Conservation (phyloP, 2,888 invertebrate genomes). For the Drosophila demipolita region DNA sequence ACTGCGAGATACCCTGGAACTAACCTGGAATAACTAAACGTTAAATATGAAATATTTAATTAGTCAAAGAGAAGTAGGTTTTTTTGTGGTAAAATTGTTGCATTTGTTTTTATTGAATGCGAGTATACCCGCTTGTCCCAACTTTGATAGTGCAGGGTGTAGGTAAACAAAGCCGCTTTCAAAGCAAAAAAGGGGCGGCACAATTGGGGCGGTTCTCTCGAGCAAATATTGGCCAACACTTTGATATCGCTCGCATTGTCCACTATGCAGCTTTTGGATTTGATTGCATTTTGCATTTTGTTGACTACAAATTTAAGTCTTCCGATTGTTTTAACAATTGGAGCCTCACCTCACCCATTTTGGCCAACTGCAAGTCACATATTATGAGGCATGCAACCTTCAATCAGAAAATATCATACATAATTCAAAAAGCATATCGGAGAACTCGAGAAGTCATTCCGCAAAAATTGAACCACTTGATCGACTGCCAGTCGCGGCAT, state of each 20-base stretch:
- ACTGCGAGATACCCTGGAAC: constrained; percentile 5
- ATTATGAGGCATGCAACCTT: constrained; percentile 44
- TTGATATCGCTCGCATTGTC: constrained; percentile 40
- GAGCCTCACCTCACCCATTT: neutral
- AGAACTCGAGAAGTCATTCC: constrained; percentile 40
- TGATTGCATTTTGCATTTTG: constrained; percentile 28
- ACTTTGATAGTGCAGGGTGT: constrained; percentile 18
- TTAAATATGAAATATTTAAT: no score
- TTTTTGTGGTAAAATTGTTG: neutral
- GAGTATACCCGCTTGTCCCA: neutral
- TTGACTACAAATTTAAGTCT: neutral
- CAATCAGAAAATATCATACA: constrained; percentile 51
- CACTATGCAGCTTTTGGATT: constrained; percentile 22
- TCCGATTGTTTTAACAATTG: neutral
- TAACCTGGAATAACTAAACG: neutral
- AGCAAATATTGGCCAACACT: constrained; percentile 47
- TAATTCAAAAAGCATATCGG: constrained; percentile 58
- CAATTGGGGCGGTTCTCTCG: constrained; percentile 20
- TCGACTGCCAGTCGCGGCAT: constrained; percentile 43
- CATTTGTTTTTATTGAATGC: neutral
- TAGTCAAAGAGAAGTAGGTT: no score
- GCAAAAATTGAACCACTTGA: constrained; percentile 43
- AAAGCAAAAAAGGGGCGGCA: constrained; percentile 42
- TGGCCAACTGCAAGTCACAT: neutral
- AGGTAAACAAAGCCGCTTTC: constrained; percentile 37